phyloP scores from a whole-genome alignment of 2,113 vertebrate species.

The Oxyura jamaicensis region DNA sequence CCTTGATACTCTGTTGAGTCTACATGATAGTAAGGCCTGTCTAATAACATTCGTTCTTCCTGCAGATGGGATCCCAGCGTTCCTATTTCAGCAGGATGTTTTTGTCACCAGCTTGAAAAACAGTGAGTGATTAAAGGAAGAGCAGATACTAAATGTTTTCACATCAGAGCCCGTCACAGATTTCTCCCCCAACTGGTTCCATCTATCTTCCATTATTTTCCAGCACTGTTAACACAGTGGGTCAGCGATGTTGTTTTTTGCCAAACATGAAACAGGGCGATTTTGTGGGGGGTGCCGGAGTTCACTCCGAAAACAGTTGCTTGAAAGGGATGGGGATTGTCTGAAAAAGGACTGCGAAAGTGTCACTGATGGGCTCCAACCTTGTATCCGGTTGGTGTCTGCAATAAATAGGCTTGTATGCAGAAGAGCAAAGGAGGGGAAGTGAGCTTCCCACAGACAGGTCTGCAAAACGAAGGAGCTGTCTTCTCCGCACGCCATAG shows the following conservation, averaged over 20 bases:
- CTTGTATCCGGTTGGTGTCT: background rate
- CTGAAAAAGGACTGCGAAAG: background rate
- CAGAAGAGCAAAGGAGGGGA: slow-evolving; percentile 8
- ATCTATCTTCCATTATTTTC: slow-evolving; percentile 15
- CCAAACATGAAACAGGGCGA: background rate
- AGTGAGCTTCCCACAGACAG: background rate
- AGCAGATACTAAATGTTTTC: slow-evolving; percentile 53
- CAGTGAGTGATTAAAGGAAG: background rate
- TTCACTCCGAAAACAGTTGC: background rate
- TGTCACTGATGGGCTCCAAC: rapidly evolving
- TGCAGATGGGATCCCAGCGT: slow-evolving; percentile 24
- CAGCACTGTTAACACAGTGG: background rate
- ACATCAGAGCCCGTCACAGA: slow-evolving; percentile 26
- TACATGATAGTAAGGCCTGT: background rate
- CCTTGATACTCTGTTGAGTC: background rate
- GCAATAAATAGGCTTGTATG: background rate
- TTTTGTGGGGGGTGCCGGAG: background rate
- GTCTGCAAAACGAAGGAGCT: background rate
- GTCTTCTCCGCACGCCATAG: background rate
- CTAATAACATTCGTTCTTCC: background rate
- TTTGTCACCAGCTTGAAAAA: slow-evolving; percentile 48
- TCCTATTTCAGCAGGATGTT: slow-evolving; percentile 40
- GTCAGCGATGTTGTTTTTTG: slow-evolving; percentile 4
- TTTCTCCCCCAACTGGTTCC: slow-evolving; percentile 35
- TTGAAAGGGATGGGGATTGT: background rate